Percentiles rank a stretch among this genome's conserved stretches.
Conservation (phyloP, 2,113 vertebrate species). For the Microtus pennsylvanicus region DNA sequence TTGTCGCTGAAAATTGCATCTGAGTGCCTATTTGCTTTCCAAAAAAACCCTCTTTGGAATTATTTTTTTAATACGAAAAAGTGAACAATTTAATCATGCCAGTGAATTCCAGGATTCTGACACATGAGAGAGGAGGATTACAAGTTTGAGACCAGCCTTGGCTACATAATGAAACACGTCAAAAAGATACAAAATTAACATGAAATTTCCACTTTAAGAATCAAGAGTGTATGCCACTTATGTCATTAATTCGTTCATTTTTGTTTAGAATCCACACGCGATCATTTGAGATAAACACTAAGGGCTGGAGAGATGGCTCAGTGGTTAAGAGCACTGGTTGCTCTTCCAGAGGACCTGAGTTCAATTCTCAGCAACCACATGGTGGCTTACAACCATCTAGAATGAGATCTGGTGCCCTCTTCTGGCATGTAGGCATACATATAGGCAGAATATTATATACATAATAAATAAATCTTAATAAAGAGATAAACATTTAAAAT, state of each 20-base stretch:
- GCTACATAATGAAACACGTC: neutral
- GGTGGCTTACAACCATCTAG: too few species aligned
- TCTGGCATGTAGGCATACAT: too few species aligned
- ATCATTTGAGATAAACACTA: slow-evolving; percentile 37
- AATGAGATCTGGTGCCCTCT: too few species aligned
- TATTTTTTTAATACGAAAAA: slow-evolving; percentile 24
- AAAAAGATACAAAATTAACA: neutral
- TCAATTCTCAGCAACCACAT: too few species aligned
- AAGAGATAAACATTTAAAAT: neutral
- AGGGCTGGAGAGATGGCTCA: too few species aligned
- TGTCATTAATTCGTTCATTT: neutral
- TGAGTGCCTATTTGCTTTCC: neutral
- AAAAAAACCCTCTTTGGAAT: neutral
- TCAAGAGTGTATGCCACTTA: neutral
- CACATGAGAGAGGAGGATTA: neutral
- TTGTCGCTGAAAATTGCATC: neutral
- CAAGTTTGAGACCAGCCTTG: neutral
- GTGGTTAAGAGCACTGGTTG: too few species aligned
- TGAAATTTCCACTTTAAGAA: neutral
- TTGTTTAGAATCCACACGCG: neutral
- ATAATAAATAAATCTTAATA: too few species aligned
- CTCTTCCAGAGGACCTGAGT: too few species aligned
- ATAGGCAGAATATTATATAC: too few species aligned
- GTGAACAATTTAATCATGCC: neutral
- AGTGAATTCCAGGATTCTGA: neutral